Evolutionary conservation across 2,797 vertebrate genomes (phyloP).

Genomic region (Sebastes iracundus): DNA sequence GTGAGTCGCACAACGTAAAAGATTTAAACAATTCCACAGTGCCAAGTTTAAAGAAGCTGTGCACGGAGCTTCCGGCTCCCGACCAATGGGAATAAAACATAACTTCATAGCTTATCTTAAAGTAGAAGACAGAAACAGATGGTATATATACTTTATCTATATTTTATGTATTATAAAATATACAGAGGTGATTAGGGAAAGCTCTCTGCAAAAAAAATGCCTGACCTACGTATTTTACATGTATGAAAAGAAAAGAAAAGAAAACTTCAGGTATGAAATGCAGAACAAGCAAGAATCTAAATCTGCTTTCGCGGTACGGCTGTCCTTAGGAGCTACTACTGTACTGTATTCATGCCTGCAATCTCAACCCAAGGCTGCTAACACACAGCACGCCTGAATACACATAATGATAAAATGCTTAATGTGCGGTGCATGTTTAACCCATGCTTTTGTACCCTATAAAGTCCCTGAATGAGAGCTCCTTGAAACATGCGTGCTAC

Average conservation of each 20-base stretch:
- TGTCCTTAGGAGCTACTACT: not conserved
- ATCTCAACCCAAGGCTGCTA: not conserved
- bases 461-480: not conserved
- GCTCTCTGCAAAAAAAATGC: not conserved
- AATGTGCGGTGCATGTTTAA: not conserved
- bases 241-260: not conserved
- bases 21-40: not conserved
- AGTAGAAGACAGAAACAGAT: conserved; percentile 32
- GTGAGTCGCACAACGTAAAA: not conserved
- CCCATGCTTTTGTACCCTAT: not conserved
- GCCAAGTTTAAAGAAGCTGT: not conserved
- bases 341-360: not conserved
- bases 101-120: not conserved
- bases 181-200: conserved; percentile 14
- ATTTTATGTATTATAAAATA: conserved; percentile 32
- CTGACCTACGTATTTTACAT: not conserved
- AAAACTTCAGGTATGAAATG: not conserved
- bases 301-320: not conserved
- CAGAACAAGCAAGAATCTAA: conserved; percentile 2
- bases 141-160: not conserved
- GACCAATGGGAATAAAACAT: conserved; percentile 2
- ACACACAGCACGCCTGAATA: not conserved
- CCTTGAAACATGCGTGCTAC: not conserved
- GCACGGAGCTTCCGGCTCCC: not conserved
- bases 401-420: not conserved